Evolutionary conservation across 1,140 invertebrate genomes (phyloP).

Genomic region (Arion vulgaris): DNA sequence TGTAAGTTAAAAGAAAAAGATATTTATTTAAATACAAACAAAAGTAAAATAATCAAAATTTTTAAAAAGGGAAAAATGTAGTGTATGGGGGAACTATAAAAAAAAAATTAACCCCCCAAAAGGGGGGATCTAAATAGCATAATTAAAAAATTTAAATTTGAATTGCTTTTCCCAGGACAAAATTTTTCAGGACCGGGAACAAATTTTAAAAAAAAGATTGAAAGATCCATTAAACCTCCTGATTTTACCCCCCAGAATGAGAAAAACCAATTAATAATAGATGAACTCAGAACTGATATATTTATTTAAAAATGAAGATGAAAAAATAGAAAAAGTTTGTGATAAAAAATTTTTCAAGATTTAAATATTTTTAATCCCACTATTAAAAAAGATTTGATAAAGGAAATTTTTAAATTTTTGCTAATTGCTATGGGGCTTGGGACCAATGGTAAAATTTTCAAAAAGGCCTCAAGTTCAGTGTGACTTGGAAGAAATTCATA

Average conservation of each 20-base stretch:
- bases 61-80: not conserved
- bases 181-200: not conserved
- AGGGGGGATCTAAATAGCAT: not conserved
- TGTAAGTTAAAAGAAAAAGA: not conserved
- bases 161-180: not conserved
- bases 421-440: too few species aligned
- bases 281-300: too few species aligned
- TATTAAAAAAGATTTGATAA: not conserved
- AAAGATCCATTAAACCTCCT: not conserved
- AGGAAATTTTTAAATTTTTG: too few species aligned
- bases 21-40: not conserved
- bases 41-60: not conserved
- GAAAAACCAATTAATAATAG: not conserved
- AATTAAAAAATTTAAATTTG: not conserved
- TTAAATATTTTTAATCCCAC: constrained; percentile 7
- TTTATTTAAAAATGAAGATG: not conserved
- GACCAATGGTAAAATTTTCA: not conserved
- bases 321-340: not conserved
- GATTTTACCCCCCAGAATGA: not conserved
- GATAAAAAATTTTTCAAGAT: constrained; percentile 1
- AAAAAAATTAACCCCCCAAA: not conserved
- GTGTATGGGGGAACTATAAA: not conserved
- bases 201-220: constrained; percentile 5
- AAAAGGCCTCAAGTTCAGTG: not conserved
- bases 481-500: constrained; percentile 6